These are phyloP conservation scores for Drosophila bipectinata DNA, from an alignment of 1,140 invertebrate species.

Conservation along the genomic window DNA sequence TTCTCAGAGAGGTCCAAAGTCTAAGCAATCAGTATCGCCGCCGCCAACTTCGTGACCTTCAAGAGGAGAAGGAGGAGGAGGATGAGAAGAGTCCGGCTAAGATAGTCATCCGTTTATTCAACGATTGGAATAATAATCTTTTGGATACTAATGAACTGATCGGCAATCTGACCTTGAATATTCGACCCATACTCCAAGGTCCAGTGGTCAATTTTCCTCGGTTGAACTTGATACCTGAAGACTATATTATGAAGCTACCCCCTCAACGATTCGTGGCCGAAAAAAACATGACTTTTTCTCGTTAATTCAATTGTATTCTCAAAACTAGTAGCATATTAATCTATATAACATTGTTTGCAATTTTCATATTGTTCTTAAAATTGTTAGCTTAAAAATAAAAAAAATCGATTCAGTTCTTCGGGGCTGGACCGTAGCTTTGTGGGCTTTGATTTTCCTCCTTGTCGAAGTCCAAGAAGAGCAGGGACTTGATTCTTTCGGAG, in stretches of 20 bases:
- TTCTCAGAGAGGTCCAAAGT: neutral
- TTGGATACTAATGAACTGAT: too few relatives aligned
- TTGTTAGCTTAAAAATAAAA: too few relatives aligned
- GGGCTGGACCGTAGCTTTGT: neutral
- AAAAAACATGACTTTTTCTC: neutral
- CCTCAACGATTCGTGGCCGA: neutral
- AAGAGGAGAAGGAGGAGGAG: too few relatives aligned
- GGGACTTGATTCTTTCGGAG: conserved; percentile 1
- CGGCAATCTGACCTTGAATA: neutral
- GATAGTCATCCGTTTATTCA: neutral
- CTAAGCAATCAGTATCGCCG: neutral
- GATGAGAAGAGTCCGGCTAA: too few relatives aligned
- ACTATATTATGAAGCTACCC: neutral
- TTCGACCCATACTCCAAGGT: neutral
- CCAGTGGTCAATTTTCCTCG: neutral
- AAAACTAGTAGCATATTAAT: neutral
- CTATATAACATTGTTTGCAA: neutral
- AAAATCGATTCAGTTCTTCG: neutral
- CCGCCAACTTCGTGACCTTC: too few relatives aligned
- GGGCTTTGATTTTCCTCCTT: neutral
- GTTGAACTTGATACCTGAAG: too few relatives aligned
- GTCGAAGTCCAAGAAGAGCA: conserved; percentile 1
- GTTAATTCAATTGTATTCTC: neutral
- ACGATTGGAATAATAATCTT: too few relatives aligned
- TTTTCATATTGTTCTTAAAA: too few relatives aligned